Evolutionary conservation across 2,797 vertebrate genomes (phyloP).

Genomic region (Rhynchonycteris naso): DNA sequence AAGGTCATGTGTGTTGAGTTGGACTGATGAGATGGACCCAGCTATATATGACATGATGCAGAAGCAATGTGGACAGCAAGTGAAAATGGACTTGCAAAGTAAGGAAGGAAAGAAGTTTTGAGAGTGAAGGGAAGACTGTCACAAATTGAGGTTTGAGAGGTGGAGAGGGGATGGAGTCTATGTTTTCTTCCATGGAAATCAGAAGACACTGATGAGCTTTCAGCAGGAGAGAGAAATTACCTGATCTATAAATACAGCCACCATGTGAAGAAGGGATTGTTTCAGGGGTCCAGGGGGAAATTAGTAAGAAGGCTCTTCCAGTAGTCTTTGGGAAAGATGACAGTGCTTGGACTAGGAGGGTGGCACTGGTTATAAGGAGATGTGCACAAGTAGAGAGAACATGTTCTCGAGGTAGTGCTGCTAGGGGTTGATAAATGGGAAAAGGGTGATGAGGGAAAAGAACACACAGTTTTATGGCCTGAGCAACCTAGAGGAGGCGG

Average conservation of each 20-base stretch:
- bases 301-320: not conserved
- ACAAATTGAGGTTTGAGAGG: not conserved
- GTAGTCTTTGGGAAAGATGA: not conserved
- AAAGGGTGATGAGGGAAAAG: not conserved
- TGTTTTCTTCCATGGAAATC: not conserved
- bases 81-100: not conserved
- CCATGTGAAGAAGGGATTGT: not conserved
- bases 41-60: not conserved
- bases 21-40: not conserved
- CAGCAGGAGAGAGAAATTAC: not conserved
- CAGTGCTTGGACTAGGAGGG: no score
- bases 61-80: not conserved
- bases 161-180: not conserved
- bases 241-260: not conserved
- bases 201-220: not conserved
- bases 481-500: not conserved
- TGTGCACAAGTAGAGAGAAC: accelerated
- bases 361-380: not conserved
- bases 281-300: not conserved
- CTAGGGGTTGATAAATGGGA: not conserved
- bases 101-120: not conserved
- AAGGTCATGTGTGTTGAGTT: not conserved
- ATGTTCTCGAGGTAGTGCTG: not conserved
- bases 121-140: not conserved
- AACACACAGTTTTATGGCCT: not conserved